Evolutionary conservation across 2,888 invertebrate species (phyloP), one percentile per base, ranked within the genome.

Genomic region (Cinara cedri): DNA sequence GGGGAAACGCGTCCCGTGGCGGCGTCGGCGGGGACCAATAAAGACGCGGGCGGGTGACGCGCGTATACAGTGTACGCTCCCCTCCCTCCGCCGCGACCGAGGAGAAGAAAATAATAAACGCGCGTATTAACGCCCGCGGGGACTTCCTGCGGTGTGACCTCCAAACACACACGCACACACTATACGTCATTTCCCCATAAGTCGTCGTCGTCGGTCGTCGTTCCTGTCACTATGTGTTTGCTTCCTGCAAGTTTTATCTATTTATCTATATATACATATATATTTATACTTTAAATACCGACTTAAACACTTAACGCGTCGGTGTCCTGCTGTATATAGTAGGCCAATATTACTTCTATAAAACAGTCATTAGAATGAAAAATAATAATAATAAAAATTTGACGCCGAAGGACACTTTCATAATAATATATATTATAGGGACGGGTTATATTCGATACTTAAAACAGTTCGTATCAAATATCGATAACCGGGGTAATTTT

Each of bases 61-160:
- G 74, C 74, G 60, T 44, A 46, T 57, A 24, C 57, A 16, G 24
- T 57, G 8, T 57, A 57, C 26, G 26, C 57, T n/a, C 19, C 60
- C 16, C 49, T 19, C 57, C 44, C 57, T 57, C 14, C 46, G 19
- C 49, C 16, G 26, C 26, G 26, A 26, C 26, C 72, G 44, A 72
- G 54, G 75, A 66, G 68, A 78, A 68, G 68, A 60, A 68, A 78
- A 68, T 78, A 78, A 78, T 78, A 78, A 78, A 78, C 76, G 76
- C 26, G 46, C 60, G 66, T 76, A 66, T 66, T 76, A 68, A 76
- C 76, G 66, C 34, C 76, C 26, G 57, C 57, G 26, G 68, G 55
- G 76, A 57, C 76, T 68, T 68, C 76, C 76, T 68, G 76, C 49
- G 76, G 76, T 55, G 76, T 60, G 68, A 60, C 76, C 76, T 78